A percentile compares a stretch with the other conserved stretches of the same genome.
Conservation (phyloP, 2,888 invertebrate species). For the Colletes collaris region DNA sequence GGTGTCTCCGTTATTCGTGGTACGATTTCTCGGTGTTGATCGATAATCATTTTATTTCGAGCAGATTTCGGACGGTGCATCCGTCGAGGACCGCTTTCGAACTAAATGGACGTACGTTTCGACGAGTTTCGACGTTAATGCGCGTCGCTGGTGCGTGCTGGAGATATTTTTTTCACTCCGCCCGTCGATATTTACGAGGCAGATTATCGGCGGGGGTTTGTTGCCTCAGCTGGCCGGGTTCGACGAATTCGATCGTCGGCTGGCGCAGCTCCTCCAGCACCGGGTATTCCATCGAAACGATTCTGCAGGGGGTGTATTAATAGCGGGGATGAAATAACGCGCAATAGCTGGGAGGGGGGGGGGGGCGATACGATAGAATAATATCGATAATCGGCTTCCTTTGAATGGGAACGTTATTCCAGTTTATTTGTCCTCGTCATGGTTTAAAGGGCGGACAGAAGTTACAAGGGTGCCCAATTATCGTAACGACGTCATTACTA, state of each 20-base stretch:
- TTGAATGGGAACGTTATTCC: neutral
- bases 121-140: slow-evolving; percentile 8
- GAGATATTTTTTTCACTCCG: neutral
- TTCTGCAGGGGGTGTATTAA: slow-evolving; percentile 14
- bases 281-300: neutral
- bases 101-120: neutral
- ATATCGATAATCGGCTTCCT: slow-evolving; percentile 29
- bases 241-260: slow-evolving; percentile 22
- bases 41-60: too few species aligned
- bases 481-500: slow-evolving; percentile 47
- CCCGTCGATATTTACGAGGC: slow-evolving; percentile 21
- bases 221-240: slow-evolving; percentile 18
- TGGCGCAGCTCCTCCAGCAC: neutral
- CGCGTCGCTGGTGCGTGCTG: neutral
- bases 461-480: slow-evolving; percentile 40
- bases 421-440: neutral
- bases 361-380: slow-evolving; percentile 4
- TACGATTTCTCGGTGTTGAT: too few species aligned
- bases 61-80: neutral
- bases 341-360: neutral
- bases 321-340: slow-evolving; percentile 10
- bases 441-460: slow-evolving; percentile 11
- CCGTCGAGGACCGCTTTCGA: neutral
- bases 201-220: slow-evolving; percentile 11
- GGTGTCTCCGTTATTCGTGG: too few species aligned